Base-by-base conservation (phyloP, 1,140 invertebrate species). In the Choristoneura fumiferana region DNA sequence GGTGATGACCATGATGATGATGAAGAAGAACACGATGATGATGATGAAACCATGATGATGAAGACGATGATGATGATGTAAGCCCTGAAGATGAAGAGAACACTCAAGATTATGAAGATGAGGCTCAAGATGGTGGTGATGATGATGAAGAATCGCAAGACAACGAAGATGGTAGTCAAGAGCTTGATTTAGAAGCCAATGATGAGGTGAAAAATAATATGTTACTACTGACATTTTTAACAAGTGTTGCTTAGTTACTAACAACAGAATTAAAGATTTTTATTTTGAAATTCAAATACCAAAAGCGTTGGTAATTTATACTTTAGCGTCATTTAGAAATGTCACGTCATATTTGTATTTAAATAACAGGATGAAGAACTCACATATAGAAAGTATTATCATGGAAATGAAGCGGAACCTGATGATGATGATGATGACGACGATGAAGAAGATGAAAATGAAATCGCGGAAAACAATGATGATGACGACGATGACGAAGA, bases 341-440 rank as follows among this genome's bases (percentile, higher is more conserved):
- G 5, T 12, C 22, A 29, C 22, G 1, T 29, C 5, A 49, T 29
- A 49, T 22, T 49, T 49, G 4, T 43, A 29, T 22, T 29, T 49
- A 14, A 49, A 49, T 18, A 49, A 49, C 18, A 49, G 43, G 43
- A 49, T 8, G 43, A 49, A 49, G 43, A 49, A n/a, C 43, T 49
- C 17, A 9, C 18, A 8, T 49, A 49, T 49, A 49, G 43, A 18
- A 22, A 29, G 8, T 49, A 49, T 13, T 29, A 39, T 56, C 54
- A 56, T 38, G 54, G 39, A n/a, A 13, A 39, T 22, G 54, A 8
- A 4, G 12, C 12, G 3, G 37, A 63, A 17, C 53, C 52, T 14
- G 60, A 69, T 36, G 59, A 77, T 17, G 63, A 88, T 57, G 78
- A 83, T 17, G 64, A 87, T 18, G 66, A 84, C 61, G 62, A 78